Base-by-base conservation (phyloP, 2,888 invertebrate species). In the Ditylenchus weischeri region DNA sequence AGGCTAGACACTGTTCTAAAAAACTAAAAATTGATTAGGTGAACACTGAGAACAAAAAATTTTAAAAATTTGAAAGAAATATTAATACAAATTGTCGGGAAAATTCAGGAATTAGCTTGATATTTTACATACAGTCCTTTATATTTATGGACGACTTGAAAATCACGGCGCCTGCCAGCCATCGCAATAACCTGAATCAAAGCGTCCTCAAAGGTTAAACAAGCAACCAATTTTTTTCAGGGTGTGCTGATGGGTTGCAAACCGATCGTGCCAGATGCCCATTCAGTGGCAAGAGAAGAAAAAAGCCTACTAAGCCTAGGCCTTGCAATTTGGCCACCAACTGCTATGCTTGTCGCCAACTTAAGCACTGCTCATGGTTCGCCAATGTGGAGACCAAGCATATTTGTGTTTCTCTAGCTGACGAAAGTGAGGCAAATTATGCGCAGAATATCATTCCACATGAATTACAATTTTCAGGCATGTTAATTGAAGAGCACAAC, bases 331-430 rank as follows among this genome's bases (percentile, higher is more conserved):
- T 78, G 71, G 77, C 78, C 23, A 72, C 68, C 35, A 77, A 74
- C 58, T 81, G 81, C 68, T 74, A 72, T 50, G 76, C 75, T n/a
- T 81, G 81, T 66, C 69, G 73, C 35, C 68, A 77, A 0, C 62
- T 76, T 19, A 57, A 68, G 7, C 79, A 81, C 64, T 81, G 81
- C 61, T 74, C 75, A 18, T 81, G 81, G 81, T 76, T 77, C 59
- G 72, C 75, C 18, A 70, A 54, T 13, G 63, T 76, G 21, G 79
- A 78, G 35, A 68, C 69, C 19, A 68, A 71, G 50, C 70, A 72
- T n/a, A 60, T 63, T 29, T 79, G 79, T 51, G 75, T 79, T 29
- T 74, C 78, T 7, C 60, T 72, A 18, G 66, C 68, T 35, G 77
- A 75, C 38, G 68, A 77, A 74, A 71, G 71, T 75, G 5, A 19